Evolutionary conservation across 2,888 invertebrate genomes (phyloP).

Genomic region (Protodeltote pygarga): DNA sequence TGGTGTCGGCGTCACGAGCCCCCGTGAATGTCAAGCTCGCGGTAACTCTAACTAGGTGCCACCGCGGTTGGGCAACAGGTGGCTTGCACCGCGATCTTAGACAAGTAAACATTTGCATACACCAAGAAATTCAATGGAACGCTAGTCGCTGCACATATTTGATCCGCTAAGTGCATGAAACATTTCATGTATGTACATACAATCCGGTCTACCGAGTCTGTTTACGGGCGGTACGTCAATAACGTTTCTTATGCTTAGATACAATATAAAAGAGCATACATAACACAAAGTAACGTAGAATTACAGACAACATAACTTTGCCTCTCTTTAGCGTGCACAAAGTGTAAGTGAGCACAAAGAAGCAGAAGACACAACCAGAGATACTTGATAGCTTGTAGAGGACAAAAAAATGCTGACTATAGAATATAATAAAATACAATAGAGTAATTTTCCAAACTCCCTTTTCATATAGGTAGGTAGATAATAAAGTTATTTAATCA

Average conservation of each 20-base stretch:
- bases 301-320: no score
- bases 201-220: background rate
- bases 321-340: no score
- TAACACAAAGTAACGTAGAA: no score
- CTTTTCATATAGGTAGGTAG: no score
- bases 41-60: conserved; percentile 73
- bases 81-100: conserved; percentile 70
- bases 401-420: no score
- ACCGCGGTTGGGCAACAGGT: conserved; percentile 78
- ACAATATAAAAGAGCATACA: no score
- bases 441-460: no score
- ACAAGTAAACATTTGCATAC: conserved; percentile 55
- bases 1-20: conserved; percentile 79
- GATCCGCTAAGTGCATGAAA: conserved; percentile 1
- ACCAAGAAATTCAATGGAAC: conserved; percentile 32
- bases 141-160: conserved; percentile 23
- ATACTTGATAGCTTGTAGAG: no score
- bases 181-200: background rate
- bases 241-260: background rate
- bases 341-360: no score
- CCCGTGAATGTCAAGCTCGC: conserved; percentile 84
- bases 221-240: background rate
- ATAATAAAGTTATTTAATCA: no score
- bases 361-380: no score
- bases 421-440: no score